Base-by-base conservation (phyloP, 1,140 invertebrate genomes). In the Drosophila tani region DNA sequence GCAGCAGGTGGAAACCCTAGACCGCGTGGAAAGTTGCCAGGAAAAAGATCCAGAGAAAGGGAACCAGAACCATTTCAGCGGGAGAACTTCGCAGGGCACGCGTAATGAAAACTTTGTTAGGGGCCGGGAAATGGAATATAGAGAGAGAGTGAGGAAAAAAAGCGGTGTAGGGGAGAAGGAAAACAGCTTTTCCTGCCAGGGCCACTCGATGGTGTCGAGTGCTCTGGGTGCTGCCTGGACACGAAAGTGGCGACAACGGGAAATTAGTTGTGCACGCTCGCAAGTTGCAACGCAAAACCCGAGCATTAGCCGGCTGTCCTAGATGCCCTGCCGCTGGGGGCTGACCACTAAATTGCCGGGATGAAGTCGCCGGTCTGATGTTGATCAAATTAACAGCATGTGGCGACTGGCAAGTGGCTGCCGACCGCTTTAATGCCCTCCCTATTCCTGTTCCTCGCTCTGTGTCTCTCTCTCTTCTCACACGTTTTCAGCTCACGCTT, bases 341-440 rank as follows among this genome's bases (percentile, higher is more conserved):
- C 58, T 90, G 84, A 84, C 84, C 85, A 90, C 84, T 84, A 88
- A 87, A 87, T 87, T 88, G 81, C 73, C 84, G 56, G 59, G 66
- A 84, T 87, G 77, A 81, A 88, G 81, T 81, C 81, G 62, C 53
- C 64, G 64, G 46, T 51, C 38, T 49, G 73, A 70, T 90, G 84
- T 81, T 87, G 85, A 87, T 87, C 84, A 87, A 87, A 87, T 87
- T 87, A 87, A 84, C 77, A 87, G 81, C 84, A 87, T 87, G 84
- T 88, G 81, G 81, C 75, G 59, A 79, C 59, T 64, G 56, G 64
- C 75, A 65, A 79, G 66, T 78, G 76, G 66, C 76, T 79, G 76
- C 43, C 40, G 76, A 35, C 46, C 55, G 59, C 57, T 64, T 64
- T 79, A 79, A 65, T 71, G 59, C 66, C 21, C 35, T 19, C 35